Conservation (phyloP, 2,797 vertebrate species). For the Mormyrus hasselquistii region DNA sequence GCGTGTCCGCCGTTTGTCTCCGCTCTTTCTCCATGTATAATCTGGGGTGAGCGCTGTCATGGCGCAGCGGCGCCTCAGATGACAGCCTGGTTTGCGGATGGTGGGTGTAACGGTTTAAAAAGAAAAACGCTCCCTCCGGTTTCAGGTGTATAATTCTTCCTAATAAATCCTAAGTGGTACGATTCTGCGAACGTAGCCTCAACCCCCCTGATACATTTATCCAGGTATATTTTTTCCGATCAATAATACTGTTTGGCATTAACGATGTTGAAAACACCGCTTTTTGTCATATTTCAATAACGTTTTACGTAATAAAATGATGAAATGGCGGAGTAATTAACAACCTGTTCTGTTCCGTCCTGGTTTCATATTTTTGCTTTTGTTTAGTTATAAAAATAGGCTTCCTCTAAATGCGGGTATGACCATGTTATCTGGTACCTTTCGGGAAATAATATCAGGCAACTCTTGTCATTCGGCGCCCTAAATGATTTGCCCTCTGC, state of each 20-base stretch:
- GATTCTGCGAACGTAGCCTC: conserved; percentile 32
- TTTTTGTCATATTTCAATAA: neutral
- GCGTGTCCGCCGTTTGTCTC: neutral
- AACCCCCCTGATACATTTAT: conserved; percentile 27
- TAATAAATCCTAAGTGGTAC: conserved; percentile 8
- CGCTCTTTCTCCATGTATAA: neutral
- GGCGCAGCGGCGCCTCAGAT: neutral
- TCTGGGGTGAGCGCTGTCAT: neutral
- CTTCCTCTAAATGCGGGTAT: conserved; percentile 51
- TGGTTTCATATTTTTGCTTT: conserved; percentile 44
- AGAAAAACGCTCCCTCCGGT: neutral
- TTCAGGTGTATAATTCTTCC: neutral
- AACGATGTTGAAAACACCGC: neutral
- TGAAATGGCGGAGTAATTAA: neutral
- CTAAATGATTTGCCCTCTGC: conserved; percentile 32
- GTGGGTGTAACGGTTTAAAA: neutral
- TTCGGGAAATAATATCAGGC: conserved; percentile 48
- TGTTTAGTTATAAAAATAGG: conserved; percentile 45
- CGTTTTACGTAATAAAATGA: neutral
- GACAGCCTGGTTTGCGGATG: neutral
- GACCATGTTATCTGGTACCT: conserved; percentile 57
- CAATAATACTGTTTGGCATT: conserved; percentile 43
- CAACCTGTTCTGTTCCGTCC: conserved; percentile 15
- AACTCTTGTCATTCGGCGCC: conserved; percentile 23
- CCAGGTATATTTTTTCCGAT: conserved; percentile 39